Conservation (phyloP, 2,113 vertebrate genomes). For the Leptocoma aspasia region DNA sequence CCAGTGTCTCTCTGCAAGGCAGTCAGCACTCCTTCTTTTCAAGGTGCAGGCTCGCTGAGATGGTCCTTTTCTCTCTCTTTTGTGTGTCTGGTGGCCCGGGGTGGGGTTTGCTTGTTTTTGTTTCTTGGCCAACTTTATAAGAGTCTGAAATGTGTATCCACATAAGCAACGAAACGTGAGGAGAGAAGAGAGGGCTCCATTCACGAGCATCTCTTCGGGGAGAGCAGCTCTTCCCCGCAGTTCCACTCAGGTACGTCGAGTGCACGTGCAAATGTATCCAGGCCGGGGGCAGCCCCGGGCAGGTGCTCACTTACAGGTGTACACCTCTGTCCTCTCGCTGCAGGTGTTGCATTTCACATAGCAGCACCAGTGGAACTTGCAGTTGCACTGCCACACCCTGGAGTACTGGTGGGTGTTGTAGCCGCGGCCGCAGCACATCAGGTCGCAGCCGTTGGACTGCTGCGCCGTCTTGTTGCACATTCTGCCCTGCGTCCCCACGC, state of each 20-base stretch:
- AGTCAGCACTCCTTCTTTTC: not conserved
- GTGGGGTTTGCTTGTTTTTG: not conserved
- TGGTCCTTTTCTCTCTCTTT: not conserved
- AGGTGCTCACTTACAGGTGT: slow-evolving; percentile 88
- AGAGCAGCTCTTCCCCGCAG: not conserved
- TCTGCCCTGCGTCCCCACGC: slow-evolving; percentile 90
- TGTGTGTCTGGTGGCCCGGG: not conserved
- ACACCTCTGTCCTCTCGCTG: slow-evolving; percentile 96
- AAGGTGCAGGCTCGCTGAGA: not conserved
- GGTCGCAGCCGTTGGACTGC: slow-evolving; percentile 89
- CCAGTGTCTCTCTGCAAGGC: not conserved
- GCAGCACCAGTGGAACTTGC: slow-evolving; percentile 99
- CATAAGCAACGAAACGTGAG: not conserved
- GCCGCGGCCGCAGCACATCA: slow-evolving; percentile 97
- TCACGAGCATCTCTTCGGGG: not conserved
- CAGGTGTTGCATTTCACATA: slow-evolving; percentile 98
- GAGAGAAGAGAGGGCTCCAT: not conserved
- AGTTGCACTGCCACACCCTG: slow-evolving; percentile 98
- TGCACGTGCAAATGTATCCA: slow-evolving; percentile 60
- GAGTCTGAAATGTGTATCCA: slow-evolving; percentile 2
- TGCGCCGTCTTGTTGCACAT: slow-evolving; percentile 96
- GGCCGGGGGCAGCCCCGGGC: not conserved
- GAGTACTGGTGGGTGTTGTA: slow-evolving; percentile 99
- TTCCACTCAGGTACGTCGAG: not conserved
- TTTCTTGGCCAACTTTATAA: not conserved